Conservation (phyloP, 2,797 vertebrate species). For the Coregonus ussuriensis region DNA sequence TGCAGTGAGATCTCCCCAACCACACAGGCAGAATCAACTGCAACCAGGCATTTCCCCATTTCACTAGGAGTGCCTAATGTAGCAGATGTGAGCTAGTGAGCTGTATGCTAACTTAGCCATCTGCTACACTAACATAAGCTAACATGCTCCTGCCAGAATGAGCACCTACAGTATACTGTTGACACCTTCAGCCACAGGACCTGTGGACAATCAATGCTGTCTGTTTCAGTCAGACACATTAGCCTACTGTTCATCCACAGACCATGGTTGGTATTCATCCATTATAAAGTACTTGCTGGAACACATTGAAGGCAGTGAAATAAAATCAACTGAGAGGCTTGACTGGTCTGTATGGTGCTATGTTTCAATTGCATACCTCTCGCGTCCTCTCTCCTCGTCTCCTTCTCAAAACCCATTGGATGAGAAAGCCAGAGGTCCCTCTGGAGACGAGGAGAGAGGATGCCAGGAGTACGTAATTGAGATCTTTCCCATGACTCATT, state of each 20-base stretch:
- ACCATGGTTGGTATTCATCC: neutral
- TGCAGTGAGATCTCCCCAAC: constrained; percentile 31
- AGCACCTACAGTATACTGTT: neutral
- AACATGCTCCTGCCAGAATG: neutral
- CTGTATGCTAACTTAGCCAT: neutral
- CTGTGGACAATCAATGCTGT: constrained; percentile 5
- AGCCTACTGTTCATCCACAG: constrained; percentile 17
- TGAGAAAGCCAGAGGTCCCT: too few relatives aligned
- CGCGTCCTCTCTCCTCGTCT: too few relatives aligned
- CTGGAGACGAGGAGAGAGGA: too few relatives aligned
- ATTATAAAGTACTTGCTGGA: neutral
- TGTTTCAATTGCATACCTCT: too few relatives aligned
- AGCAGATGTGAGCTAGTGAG: neutral
- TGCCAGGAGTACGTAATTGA: too few relatives aligned
- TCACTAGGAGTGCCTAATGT: neutral
- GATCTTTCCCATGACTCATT: neutral
- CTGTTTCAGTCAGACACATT: constrained; percentile 13
- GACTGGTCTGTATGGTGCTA: constrained; percentile 25
- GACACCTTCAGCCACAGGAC: constrained; percentile 8
- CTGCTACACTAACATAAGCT: neutral
- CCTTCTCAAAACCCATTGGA: too few relatives aligned
- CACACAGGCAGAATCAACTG: too few relatives aligned
- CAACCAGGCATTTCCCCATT: neutral
- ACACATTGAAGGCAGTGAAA: constrained; percentile 4
- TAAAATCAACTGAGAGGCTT: constrained; percentile 41